Base-by-base conservation (phyloP, 2,113 vertebrate species). In the Centrocercus urophasianus region DNA sequence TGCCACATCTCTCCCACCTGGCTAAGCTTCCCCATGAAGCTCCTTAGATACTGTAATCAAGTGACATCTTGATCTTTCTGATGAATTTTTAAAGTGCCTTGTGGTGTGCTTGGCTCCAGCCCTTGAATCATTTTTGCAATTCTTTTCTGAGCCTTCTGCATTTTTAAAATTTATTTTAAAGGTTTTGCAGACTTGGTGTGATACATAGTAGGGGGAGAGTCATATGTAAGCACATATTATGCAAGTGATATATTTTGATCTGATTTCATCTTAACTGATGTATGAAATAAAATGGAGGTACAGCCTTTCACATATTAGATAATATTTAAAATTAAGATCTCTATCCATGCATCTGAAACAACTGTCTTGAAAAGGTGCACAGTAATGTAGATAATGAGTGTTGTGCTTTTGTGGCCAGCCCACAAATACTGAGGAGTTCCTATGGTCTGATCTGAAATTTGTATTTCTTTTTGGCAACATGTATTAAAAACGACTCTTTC, bases 91-190 rank as follows among this genome's bases (percentile, higher is more conserved):
- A 76, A 88, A 91, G 88, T 74, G 67, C 64, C 63, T 93, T 42
- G 59, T 91, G 85, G 59, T 85, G 38, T 43, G 61, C 21, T 59
- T 89, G 74, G 88, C 92, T 88, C 72, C 48, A 94, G 40, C 30
- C 22, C 30, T 70, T 69, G 67, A 83, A 93, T 85, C 69, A 54
- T 85, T 83, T 85, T 63, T 2, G 0, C 59, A 54, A 36, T 34
- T 77, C 43, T 88, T 93, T 94, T 90, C 52, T 71, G 60, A 92
- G 60, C 21, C 54, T 82, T 76, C 66, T 89, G 50, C 50, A 67
- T 77, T 91, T 94, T 89, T 27, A 54, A 95, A 91, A 95, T 70
- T 59, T 60, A 54, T 88, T 91, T 95, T 83, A 57, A 94, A 91
- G 74, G 59, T 45, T 91, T 87, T 59, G 20, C 40, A 79, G 84